These are phyloP conservation scores for Clarias batrachus DNA, from an alignment of 2,113 vertebrate species.

Conservation along the genomic window DNA sequence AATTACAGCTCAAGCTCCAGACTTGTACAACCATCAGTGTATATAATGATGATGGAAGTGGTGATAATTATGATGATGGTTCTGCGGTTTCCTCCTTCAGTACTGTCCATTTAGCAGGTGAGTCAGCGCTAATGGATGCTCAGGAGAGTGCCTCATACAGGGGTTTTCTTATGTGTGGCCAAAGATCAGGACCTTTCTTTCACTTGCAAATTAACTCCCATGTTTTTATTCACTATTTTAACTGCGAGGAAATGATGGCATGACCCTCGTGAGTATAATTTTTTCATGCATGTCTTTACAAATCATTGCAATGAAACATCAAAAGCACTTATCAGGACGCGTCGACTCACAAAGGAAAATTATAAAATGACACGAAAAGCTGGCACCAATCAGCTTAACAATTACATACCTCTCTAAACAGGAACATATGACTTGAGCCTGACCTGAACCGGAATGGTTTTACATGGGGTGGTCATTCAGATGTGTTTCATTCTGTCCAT, in stretches of 20 bases:
- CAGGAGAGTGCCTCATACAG: neutral
- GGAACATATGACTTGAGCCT: neutral
- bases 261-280: neutral
- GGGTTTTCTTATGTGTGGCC: neutral
- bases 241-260: neutral
- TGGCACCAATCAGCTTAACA: neutral
- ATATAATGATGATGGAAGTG: neutral
- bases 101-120: conserved; percentile 3
- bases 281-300: neutral
- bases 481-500: no score
- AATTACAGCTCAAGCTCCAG: neutral
- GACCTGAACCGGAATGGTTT: neutral
- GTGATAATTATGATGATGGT: neutral
- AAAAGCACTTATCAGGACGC: neutral
- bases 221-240: neutral
- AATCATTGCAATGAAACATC: neutral
- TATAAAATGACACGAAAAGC: neutral
- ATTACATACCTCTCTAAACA: neutral
- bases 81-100: neutral
- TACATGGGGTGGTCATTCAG: neutral
- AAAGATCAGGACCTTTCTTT: neutral
- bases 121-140: neutral
- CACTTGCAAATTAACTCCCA: neutral
- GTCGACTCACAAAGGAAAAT: neutral
- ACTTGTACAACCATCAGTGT: neutral